Evolutionary conservation across 2,113 vertebrate genomes (phyloP).

Genomic region (Athene cunicularia): DNA sequence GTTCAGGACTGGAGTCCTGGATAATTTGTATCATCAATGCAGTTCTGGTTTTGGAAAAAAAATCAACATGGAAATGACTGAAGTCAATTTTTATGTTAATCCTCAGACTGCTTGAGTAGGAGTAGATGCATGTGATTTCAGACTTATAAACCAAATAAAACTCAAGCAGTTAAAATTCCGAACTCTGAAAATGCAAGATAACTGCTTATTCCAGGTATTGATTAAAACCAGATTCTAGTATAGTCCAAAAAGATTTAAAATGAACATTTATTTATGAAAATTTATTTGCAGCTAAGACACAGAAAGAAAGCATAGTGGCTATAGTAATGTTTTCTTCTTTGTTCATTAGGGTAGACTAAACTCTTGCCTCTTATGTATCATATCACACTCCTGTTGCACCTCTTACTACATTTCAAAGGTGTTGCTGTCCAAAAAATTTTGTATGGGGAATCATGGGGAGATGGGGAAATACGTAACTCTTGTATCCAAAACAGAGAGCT

Average conservation of each 20-base stretch:
- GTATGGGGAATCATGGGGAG: not conserved
- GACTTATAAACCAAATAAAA: not conserved
- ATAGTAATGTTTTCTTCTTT: not conserved
- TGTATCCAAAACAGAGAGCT: not conserved
- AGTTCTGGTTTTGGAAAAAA: not conserved
- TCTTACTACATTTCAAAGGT: not conserved
- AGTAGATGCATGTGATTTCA: not conserved
- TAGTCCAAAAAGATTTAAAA: not conserved
- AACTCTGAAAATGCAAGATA: not conserved
- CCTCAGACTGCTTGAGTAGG: not conserved
- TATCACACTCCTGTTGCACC: not conserved
- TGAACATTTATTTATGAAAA: not conserved
- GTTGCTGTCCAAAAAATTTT: not conserved
- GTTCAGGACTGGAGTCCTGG: not conserved
- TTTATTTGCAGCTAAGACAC: not conserved
- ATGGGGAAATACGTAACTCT: not conserved
- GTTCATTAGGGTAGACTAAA: not conserved
- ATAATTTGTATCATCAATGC: not conserved
- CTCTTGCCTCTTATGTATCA: not conserved
- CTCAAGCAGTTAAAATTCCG: not conserved
- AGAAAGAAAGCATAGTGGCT: not conserved
- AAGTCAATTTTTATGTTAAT: conserved; percentile 7
- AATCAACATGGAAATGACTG: not conserved
- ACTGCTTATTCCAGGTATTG: not conserved
- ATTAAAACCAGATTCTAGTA: not conserved